These are phyloP conservation scores for Calyptomena viridis DNA, from an alignment of 2,113 vertebrate genomes.

Conservation along the genomic window DNA sequence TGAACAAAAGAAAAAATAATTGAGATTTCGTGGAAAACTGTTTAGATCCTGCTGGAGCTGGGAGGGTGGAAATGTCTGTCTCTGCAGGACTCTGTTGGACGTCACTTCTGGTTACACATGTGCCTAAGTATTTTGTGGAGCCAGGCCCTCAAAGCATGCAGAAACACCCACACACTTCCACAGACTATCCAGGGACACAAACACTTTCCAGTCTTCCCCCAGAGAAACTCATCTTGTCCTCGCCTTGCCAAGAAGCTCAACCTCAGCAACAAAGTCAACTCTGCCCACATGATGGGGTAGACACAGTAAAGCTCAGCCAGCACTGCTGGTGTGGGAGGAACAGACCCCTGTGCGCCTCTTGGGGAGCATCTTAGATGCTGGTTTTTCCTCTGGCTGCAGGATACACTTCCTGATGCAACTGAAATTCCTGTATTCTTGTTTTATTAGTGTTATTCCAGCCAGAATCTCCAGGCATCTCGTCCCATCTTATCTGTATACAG, in stretches of 20 bases:
- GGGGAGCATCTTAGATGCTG: background rate
- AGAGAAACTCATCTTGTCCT: background rate
- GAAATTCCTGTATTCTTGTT: background rate
- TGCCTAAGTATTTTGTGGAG: conserved; percentile 17
- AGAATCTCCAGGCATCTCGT: background rate
- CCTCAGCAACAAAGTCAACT: background rate
- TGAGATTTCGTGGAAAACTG: background rate
- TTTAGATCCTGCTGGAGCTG: conserved; percentile 1
- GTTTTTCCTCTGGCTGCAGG: background rate
- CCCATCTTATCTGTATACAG: background rate
- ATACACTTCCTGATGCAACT: background rate
- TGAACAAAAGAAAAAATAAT: background rate
- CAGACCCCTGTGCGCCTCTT: accelerated
- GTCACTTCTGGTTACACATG: conserved; percentile 12
- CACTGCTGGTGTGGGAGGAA: background rate
- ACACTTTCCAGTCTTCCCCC: background rate
- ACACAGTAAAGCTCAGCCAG: background rate
- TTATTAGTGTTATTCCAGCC: background rate
- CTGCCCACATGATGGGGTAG: background rate
- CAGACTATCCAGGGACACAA: conserved; percentile 19
- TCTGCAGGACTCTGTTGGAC: background rate
- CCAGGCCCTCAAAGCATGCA: background rate
- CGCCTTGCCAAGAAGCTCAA: background rate
- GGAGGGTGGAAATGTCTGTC: background rate
- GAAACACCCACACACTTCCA: background rate